A percentile compares a stretch with the other conserved stretches of the same genome.
Conservation (phyloP, 2,888 invertebrate genomes). For the Drosophila barbarae region DNA sequence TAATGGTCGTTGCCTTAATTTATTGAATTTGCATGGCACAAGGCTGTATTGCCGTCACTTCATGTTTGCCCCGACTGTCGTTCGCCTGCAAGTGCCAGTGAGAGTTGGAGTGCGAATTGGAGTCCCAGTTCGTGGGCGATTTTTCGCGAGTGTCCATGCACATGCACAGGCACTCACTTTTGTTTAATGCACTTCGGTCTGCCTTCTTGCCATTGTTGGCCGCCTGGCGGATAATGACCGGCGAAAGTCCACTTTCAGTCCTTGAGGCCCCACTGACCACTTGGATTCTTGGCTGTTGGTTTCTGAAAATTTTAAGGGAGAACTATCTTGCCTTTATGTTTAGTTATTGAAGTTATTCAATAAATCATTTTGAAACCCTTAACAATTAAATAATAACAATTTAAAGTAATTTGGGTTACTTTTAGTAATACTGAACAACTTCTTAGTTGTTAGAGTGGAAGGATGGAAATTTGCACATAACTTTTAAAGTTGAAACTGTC, state of each 20-base stretch:
- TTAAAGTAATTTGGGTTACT: too few relatives aligned
- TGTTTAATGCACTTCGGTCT: slow-evolving; percentile 26
- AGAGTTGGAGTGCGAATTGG: neutral
- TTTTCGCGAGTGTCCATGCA: slow-evolving; percentile 14
- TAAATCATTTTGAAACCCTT: neutral
- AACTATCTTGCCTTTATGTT: too few relatives aligned
- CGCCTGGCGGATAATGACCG: slow-evolving; percentile 58
- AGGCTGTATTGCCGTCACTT: slow-evolving; percentile 48
- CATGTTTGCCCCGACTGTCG: slow-evolving; percentile 35
- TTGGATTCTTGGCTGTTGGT: neutral
- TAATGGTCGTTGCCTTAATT: slow-evolving; percentile 71
- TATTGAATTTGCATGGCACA: slow-evolving; percentile 71
- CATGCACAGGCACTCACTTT: slow-evolving; percentile 53
- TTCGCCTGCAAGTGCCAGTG: slow-evolving; percentile 1
- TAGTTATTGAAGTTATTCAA: neutral
- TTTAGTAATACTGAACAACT: too few relatives aligned
- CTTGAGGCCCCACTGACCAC: neutral
- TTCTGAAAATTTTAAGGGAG: neutral
- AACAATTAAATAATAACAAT: neutral
- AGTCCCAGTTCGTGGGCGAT: slow-evolving; percentile 1
- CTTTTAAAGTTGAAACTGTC: neutral
- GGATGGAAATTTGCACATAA: too few relatives aligned
- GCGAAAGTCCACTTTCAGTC: slow-evolving; percentile 63
- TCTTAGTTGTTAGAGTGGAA: too few relatives aligned
- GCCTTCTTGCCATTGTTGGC: slow-evolving; percentile 13